phyloP scores from a whole-genome alignment of 2,797 vertebrate species.

The Stomatorhinus walkeri region DNA sequence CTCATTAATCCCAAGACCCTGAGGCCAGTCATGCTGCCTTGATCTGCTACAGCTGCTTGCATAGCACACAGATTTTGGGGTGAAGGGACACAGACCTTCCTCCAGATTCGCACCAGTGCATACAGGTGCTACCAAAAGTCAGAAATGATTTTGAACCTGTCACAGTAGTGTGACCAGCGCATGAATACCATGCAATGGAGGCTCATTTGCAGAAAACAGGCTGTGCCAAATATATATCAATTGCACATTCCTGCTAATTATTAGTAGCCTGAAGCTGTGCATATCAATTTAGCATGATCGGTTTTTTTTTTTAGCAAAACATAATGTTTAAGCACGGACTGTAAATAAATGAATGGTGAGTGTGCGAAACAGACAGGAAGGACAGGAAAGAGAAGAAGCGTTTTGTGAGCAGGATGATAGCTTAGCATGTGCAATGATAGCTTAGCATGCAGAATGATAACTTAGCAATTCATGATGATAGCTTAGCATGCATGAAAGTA shows the following conservation, averaged over 20 bases:
- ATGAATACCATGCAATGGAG: neutral
- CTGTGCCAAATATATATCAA: neutral
- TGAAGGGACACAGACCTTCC: neutral
- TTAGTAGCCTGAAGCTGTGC: neutral
- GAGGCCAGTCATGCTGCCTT: neutral
- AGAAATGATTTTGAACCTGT: neutral
- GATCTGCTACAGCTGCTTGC: neutral
- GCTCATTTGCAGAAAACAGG: neutral
- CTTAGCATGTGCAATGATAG: neutral
- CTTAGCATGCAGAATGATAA: no score
- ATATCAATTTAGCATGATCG: neutral
- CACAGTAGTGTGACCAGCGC: neutral
- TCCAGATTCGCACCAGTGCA: neutral
- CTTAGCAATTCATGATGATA: no score
- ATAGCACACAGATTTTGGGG: neutral
- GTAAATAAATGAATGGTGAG: neutral
- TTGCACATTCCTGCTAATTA: neutral
- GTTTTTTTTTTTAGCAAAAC: neutral
- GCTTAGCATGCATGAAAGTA: no score
- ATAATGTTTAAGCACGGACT: neutral
- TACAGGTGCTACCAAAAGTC: neutral
- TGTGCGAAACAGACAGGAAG: neutral
- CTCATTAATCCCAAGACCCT: neutral
- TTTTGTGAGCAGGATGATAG: neutral
- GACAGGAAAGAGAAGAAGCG: neutral